phyloP scores from a whole-genome alignment of 2,113 vertebrate genomes.

The Ailurus styani region DNA sequence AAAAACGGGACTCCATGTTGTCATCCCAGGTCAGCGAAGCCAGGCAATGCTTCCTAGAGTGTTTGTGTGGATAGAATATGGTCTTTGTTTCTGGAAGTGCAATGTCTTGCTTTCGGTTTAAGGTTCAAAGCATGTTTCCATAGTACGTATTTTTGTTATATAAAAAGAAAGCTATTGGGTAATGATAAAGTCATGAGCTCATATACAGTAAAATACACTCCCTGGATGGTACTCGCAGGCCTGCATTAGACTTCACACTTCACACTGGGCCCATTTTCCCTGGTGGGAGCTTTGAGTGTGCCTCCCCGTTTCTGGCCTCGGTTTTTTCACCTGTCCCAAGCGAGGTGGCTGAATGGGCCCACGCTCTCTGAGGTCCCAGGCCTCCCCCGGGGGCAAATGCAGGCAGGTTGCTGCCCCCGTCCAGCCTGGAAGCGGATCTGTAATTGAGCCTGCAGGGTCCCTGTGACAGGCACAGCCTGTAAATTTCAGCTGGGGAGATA shows the following conservation, averaged over 20 bases:
- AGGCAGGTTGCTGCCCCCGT: not conserved
- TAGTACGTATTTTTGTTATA: not conserved
- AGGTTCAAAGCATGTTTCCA: not conserved
- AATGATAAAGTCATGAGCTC: not conserved
- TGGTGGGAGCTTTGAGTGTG: not conserved
- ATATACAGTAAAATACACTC: not conserved
- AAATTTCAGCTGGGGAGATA: constrained; percentile 44
- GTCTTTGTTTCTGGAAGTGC: not conserved
- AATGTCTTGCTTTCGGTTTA: not conserved
- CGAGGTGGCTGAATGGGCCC: not conserved
- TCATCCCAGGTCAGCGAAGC: not conserved
- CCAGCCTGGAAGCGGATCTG: constrained; percentile 5
- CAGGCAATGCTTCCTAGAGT: not conserved
- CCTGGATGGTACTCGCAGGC: not conserved
- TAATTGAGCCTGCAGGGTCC: constrained; percentile 56
- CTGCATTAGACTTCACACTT: not conserved
- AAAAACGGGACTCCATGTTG: not conserved
- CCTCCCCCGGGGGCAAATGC: not conserved
- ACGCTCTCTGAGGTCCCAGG: not conserved
- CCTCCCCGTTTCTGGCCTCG: not conserved
- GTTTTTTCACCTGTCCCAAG: not conserved
- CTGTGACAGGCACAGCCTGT: constrained; percentile 20
- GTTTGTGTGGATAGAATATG: not conserved
- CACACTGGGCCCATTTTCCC: not conserved
- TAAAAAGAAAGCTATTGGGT: not conserved